These are phyloP conservation scores for Cephalopholis sonnerati DNA, from an alignment of 2,113 vertebrate species.

Conservation along the genomic window DNA sequence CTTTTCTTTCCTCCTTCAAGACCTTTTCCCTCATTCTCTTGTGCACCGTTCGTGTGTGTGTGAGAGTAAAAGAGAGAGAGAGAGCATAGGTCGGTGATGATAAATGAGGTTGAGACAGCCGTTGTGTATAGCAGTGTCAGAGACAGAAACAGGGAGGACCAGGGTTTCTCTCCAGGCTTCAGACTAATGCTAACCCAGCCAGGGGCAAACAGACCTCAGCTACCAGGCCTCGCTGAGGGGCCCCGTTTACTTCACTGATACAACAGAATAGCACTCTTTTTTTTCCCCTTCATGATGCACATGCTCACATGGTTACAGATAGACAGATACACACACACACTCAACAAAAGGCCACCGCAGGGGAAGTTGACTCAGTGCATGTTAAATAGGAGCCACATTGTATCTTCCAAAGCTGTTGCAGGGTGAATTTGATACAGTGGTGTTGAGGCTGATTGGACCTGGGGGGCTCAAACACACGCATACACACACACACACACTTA, in stretches of 20 bases:
- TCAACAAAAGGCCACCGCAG: constrained; percentile 67
- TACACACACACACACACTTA: not conserved
- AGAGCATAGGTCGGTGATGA: constrained; percentile 63
- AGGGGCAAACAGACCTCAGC: constrained; percentile 27
- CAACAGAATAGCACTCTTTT: constrained; percentile 46
- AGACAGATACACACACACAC: constrained; percentile 10
- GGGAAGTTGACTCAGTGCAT: constrained; percentile 79
- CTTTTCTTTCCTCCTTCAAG: constrained; percentile 18
- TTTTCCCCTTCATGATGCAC: constrained; percentile 35
- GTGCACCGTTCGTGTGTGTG: not conserved
- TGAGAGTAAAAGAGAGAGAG: not conserved
- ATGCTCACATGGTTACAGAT: constrained; percentile 68
- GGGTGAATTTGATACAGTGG: constrained; percentile 65
- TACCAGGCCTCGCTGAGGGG: constrained; percentile 41
- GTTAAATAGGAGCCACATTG: constrained; percentile 81
- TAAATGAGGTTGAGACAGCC: constrained; percentile 50
- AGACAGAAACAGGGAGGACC: constrained; percentile 30
- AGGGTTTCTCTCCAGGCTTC: constrained; percentile 26
- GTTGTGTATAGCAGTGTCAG: constrained; percentile 27
- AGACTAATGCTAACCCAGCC: constrained; percentile 49
- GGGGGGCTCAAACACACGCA: not conserved
- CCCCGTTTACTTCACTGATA: constrained; percentile 63
- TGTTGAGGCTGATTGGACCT: constrained; percentile 43
- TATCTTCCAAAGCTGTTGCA: constrained; percentile 57
- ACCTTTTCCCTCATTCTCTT: not conserved